A percentile compares a stretch with the other conserved stretches of the same genome.
Evolutionary conservation across 2,113 vertebrate genomes (phyloP).

Genomic region (Cariama cristata): DNA sequence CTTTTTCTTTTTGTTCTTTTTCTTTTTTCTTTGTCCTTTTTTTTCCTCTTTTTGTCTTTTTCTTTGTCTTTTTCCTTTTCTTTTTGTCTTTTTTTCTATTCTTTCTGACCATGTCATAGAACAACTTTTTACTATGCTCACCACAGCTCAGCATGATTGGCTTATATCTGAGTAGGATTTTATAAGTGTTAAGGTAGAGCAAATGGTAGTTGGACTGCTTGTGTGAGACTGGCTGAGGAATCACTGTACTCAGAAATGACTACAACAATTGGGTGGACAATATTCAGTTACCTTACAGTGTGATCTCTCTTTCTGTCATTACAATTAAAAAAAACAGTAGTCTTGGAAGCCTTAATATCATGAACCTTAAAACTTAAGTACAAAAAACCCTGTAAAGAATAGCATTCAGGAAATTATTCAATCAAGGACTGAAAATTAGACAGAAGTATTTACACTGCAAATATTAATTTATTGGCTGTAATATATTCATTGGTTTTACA

Average conservation of each 20-base stretch:
- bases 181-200: not conserved
- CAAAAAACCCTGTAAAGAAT: not conserved
- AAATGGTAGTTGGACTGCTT: not conserved
- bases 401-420: not conserved
- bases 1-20: not conserved
- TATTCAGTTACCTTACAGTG: not conserved
- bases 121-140: not conserved
- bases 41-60: no score
- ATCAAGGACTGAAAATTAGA: not conserved
- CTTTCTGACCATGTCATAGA: not conserved
- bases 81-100: not conserved
- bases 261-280: not conserved
- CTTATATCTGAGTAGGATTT: not conserved
- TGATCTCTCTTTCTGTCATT: not conserved
- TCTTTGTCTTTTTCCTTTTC: not conserved
- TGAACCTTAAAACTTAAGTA: not conserved
- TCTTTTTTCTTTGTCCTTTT: not conserved
- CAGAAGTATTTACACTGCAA: slow-evolving; percentile 13
- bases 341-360: not conserved
- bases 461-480: not conserved
- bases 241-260: not conserved
- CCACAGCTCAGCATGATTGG: not conserved
- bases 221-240: not conserved
- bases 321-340: not conserved
- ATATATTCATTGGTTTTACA: not conserved